phyloP scores from a whole-genome alignment of 2,888 invertebrate species.

The Scaptomyza caliginosa region DNA sequence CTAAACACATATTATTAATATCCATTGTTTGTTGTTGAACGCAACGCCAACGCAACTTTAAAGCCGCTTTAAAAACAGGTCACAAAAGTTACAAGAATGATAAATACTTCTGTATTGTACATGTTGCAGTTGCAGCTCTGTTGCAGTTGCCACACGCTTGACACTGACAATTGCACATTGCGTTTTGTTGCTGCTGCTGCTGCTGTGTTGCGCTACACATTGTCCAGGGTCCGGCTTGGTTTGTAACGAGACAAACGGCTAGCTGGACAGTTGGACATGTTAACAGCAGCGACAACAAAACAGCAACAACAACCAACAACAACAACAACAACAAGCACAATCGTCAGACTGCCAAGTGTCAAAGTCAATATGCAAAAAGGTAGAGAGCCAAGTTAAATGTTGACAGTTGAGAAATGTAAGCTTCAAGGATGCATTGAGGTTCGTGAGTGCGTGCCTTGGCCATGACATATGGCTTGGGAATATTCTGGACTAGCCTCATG shows the following conservation, averaged over 20 bases:
- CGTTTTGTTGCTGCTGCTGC: conserved; percentile 22
- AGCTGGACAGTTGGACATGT: conserved; percentile 61
- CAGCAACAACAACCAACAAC: conserved; percentile 3
- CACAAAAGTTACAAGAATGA: conserved; percentile 27
- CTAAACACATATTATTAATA: not conserved
- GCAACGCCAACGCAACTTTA: conserved; percentile 54
- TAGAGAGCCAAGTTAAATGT: conserved; percentile 72
- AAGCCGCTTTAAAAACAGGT: conserved; percentile 25
- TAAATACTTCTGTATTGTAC: conserved; percentile 7
- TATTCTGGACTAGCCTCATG: conserved; percentile 24
- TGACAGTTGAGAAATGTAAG: conserved; percentile 80
- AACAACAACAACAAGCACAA: conserved; percentile 17
- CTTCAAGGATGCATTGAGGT: conserved; percentile 71
- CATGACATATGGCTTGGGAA: conserved; percentile 54
- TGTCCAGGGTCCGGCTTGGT: conserved; percentile 54
- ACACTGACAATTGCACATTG: conserved; percentile 66
- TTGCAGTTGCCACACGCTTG: conserved; percentile 60
- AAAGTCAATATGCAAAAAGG: conserved; percentile 80
- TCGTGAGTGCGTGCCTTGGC: conserved; percentile 30
- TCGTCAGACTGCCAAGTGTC: conserved; percentile 70
- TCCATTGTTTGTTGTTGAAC: conserved; percentile 22
- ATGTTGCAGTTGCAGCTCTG: conserved; percentile 26
- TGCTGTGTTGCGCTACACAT: conserved; percentile 42
- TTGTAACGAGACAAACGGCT: conserved; percentile 9
- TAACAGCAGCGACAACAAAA: conserved; percentile 65